A percentile compares a stretch with the other conserved stretches of the same genome.
phyloP scores from a whole-genome alignment of 2,113 vertebrate species.

The Oncorhynchus clarkii region DNA sequence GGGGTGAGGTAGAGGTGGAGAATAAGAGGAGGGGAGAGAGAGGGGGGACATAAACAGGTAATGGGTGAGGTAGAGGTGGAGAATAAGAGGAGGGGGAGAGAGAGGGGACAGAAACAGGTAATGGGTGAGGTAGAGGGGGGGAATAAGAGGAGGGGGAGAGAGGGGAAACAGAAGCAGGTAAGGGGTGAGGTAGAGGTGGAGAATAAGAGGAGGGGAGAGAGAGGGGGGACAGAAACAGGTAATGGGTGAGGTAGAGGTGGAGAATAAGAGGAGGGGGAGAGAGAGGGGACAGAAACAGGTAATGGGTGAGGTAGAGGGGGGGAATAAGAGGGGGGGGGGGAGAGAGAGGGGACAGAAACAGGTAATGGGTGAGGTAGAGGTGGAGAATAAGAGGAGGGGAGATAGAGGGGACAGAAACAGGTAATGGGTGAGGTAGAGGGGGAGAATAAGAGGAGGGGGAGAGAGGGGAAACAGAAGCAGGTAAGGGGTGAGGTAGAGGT shows the following conservation, averaged over 20 bases:
- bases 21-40: too few species aligned
- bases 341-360: too few species aligned
- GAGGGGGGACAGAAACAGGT: too few species aligned
- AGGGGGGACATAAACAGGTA: too few species aligned
- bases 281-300: too few species aligned
- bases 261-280: not conserved
- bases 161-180: not conserved
- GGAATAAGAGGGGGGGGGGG: constrained; percentile 18
- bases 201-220: constrained; percentile 18
- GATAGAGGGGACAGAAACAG: too few species aligned
- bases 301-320: too few species aligned
- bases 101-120: too few species aligned
- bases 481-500: not conserved
- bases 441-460: not conserved
- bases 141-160: not conserved
- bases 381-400: not conserved
- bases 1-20: not conserved
- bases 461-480: not conserved
- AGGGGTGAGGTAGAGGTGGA: not conserved
- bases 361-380: not conserved
- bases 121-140: not conserved
- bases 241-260: not conserved
- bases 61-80: too few species aligned
- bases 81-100: too few species aligned
- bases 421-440: not conserved